Conservation (phyloP, 2,797 vertebrate genomes). For the Glossophaga mutica region DNA sequence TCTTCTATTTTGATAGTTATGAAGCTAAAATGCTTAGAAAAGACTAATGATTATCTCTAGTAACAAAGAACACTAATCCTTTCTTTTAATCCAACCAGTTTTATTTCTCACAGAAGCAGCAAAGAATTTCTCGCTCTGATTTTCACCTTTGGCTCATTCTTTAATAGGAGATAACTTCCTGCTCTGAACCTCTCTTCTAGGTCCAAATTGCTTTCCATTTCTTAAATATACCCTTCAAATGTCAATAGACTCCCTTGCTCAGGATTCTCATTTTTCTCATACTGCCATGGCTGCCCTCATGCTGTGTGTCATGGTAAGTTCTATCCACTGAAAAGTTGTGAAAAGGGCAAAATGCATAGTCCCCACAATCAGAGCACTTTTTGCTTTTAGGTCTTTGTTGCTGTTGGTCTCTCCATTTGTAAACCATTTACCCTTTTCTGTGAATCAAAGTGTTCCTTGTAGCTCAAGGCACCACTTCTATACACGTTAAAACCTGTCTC, state of each 20-base stretch:
- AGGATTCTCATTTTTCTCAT: neutral
- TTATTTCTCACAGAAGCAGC: neutral
- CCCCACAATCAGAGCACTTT: neutral
- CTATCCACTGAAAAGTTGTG: neutral
- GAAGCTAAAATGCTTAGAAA: conserved; percentile 35
- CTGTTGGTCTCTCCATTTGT: neutral
- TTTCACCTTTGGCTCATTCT: neutral
- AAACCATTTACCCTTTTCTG: neutral
- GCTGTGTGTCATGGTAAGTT: neutral
- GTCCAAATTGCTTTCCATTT: neutral
- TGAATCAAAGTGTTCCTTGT: neutral
- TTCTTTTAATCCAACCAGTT: conserved; percentile 19
- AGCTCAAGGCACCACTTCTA: neutral
- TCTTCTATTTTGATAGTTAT: conserved; percentile 41
- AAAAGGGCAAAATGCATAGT: neutral
- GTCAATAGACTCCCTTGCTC: neutral
- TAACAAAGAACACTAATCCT: conserved; percentile 34
- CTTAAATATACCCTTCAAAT: neutral
- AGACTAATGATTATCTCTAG: neutral
- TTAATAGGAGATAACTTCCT: neutral
- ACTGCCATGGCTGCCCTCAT: neutral
- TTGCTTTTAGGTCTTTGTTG: neutral
- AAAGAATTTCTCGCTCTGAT: neutral
- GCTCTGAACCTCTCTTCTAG: neutral
- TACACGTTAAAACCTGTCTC: neutral